phyloP scores from a whole-genome alignment of 53 echinoderm and acorn worm species.

The Crossaster papposus region DNA sequence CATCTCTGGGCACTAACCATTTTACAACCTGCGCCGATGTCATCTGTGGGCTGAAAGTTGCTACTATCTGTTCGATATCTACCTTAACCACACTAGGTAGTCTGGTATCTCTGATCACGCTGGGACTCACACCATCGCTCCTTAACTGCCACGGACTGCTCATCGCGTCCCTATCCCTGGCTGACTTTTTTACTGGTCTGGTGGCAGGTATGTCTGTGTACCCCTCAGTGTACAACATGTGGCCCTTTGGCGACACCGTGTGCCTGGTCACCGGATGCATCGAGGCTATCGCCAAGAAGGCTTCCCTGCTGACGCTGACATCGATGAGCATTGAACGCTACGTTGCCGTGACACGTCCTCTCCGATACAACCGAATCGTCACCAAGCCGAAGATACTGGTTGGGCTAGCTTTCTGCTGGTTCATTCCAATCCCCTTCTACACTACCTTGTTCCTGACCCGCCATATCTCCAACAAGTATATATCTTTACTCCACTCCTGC shows the following conservation, averaged over 20 bases:
- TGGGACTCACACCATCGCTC: slow-evolving; percentile 1
- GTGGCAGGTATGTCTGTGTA: slow-evolving; percentile 1
- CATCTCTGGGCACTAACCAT: neutral
- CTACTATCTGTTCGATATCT: neutral
- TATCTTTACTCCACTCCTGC: slow-evolving; percentile 20
- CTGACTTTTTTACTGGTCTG: slow-evolving; percentile 6
- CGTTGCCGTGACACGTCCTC: slow-evolving; percentile 37
- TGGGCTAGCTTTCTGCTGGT: neutral
- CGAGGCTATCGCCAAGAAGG: slow-evolving; percentile 28
- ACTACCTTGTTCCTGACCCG: neutral
- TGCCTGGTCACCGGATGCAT: neutral
- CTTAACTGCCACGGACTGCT: slow-evolving; percentile 37
- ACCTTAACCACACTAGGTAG: slow-evolving; percentile 13
- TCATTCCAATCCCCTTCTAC: neutral
- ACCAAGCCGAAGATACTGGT: neutral
- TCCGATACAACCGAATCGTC: slow-evolving; percentile 27
- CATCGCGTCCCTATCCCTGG: slow-evolving; percentile 18
- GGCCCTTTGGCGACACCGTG: slow-evolving; percentile 24
- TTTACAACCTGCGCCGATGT: neutral
- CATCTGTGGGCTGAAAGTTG: slow-evolving; percentile 9
- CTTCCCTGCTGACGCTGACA: slow-evolving; percentile 20
- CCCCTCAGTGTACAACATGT: slow-evolving; percentile 2
- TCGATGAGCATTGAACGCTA: slow-evolving; percentile 46
- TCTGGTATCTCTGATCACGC: neutral
- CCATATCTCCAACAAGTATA: neutral